Percentiles rank a stretch among this genome's conserved stretches.
phyloP scores from a whole-genome alignment of 2,888 invertebrate species.

The Meganola albula region DNA sequence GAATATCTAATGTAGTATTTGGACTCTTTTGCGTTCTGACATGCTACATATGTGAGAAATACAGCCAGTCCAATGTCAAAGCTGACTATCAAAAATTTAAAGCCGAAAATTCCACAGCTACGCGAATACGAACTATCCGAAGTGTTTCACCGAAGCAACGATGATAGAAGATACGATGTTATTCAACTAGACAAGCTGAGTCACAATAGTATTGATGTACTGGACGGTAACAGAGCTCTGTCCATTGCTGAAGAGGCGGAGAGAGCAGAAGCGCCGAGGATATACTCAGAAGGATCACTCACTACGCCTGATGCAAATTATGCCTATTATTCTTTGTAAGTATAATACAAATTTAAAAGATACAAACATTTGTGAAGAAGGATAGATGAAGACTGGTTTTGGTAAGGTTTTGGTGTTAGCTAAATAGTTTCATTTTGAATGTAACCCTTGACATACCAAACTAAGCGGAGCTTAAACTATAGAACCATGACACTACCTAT shows the following conservation, averaged over 20 bases:
- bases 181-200: slow-evolving; percentile 78
- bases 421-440: too few species aligned
- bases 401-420: too few species aligned
- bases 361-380: too few species aligned
- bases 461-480: too few species aligned
- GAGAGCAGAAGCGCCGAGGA: slow-evolving; percentile 81
- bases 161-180: slow-evolving; percentile 86
- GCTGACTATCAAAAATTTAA: too few species aligned
- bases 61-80: too few species aligned
- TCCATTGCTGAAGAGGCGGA: slow-evolving; percentile 89
- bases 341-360: too few species aligned
- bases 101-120: slow-evolving; percentile 81
- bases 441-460: too few species aligned
- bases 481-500: too few species aligned
- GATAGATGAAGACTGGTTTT: neutral
- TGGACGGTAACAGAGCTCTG: slow-evolving; percentile 84
- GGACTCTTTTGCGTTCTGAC: too few species aligned
- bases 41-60: too few species aligned
- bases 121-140: slow-evolving; percentile 93
- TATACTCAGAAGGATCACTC: slow-evolving; percentile 68
- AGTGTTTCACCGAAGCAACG: slow-evolving; percentile 89
- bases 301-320: slow-evolving; percentile 66
- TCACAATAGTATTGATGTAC: slow-evolving; percentile 77
- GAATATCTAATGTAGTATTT: too few species aligned
- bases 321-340: slow-evolving; percentile 69